These are phyloP conservation scores for Alaudala cheleensis DNA, from an alignment of 2,113 vertebrate genomes.

Conservation along the genomic window DNA sequence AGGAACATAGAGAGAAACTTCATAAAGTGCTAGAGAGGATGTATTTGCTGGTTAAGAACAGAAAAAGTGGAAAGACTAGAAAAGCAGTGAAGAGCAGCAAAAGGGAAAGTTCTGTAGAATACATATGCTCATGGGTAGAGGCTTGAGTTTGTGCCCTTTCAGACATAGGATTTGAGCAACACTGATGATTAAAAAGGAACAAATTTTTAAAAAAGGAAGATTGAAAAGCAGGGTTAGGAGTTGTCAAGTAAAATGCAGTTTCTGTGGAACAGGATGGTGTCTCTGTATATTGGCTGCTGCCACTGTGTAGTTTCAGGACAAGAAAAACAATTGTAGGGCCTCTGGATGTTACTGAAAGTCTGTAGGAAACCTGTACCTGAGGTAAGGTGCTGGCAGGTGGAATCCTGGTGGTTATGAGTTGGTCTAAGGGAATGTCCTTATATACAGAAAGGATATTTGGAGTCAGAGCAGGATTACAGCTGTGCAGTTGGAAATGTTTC, in stretches of 20 bases:
- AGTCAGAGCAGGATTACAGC: background rate
- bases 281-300: background rate
- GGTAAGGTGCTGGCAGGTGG: background rate
- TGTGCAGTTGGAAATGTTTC: background rate
- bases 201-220: background rate
- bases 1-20: background rate
- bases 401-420: background rate
- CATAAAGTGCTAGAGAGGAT: background rate
- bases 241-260: background rate
- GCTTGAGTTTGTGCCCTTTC: background rate
- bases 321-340: background rate
- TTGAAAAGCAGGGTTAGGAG: background rate
- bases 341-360: background rate
- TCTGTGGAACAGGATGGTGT: background rate
- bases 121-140: background rate
- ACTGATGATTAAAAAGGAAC: background rate
- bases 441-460: background rate
- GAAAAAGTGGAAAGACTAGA: background rate
- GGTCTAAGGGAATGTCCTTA: background rate
- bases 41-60: background rate
- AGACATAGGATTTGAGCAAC: background rate
- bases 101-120: background rate
- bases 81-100: background rate
- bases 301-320: background rate
- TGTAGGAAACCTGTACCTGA: background rate